Percentiles rank a stretch among this genome's conserved stretches.
These are phyloP conservation scores for Penaeus monodon DNA, from an alignment of 2,888 invertebrate species.

Conservation along the genomic window DNA sequence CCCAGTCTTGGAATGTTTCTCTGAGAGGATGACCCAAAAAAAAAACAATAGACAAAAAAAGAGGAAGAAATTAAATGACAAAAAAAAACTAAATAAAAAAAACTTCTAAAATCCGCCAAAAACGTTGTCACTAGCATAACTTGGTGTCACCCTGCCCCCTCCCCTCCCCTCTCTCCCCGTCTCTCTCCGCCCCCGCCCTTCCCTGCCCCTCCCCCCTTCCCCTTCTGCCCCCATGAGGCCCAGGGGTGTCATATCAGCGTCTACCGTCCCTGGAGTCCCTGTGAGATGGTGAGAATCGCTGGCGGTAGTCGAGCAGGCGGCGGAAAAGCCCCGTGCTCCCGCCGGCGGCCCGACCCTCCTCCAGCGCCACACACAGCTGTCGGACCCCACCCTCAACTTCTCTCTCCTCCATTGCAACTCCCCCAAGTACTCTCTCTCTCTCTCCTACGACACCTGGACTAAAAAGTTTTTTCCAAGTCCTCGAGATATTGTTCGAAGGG, in stretches of 20 bases:
- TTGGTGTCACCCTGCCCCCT: neutral
- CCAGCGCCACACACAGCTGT: neutral
- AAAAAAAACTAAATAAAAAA: no score
- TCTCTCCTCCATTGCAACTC: constrained; percentile 44
- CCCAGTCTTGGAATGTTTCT: constrained; percentile 28
- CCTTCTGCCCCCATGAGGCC: neutral
- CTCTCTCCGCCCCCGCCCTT: neutral
- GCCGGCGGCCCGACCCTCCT: neutral
- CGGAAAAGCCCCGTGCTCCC: neutral
- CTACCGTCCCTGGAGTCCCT: constrained; percentile 26
- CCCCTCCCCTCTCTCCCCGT: neutral
- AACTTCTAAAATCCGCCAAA: no score
- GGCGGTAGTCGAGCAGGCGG: constrained; percentile 24
- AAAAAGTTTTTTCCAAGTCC: constrained; percentile 45
- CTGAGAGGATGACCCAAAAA: neutral
- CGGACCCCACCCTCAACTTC: constrained; percentile 45
- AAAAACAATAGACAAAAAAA: no score
- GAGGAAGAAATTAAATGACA: no score
- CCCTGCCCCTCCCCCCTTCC: neutral
- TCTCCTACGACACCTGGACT: constrained; percentile 44
- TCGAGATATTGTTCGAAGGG: neutral
- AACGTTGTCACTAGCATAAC: no score
- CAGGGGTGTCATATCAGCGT: constrained; percentile 38
- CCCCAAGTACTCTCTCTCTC: constrained; percentile 24
- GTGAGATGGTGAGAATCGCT: constrained; percentile 21